These are phyloP conservation scores for Myiagra hebetior DNA, from an alignment of 2,113 vertebrate species.

Conservation along the genomic window DNA sequence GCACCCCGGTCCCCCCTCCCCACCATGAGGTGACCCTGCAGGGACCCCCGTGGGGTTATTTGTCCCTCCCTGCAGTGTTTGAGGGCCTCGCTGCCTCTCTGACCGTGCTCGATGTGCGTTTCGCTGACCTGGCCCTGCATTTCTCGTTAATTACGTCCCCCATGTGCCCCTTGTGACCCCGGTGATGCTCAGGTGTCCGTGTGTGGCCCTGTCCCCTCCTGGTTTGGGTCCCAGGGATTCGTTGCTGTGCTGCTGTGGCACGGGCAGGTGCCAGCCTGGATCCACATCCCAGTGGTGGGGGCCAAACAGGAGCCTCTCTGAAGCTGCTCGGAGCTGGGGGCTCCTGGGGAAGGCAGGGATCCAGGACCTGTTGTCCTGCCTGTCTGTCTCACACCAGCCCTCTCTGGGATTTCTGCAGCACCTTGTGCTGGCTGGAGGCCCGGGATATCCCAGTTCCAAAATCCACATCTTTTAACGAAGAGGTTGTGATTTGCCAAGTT, in stretches of 20 bases:
- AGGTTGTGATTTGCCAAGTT: not conserved
- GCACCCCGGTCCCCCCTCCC: not conserved
- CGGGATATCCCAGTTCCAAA: not conserved
- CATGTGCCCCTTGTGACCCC: not conserved
- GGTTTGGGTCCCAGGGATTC: too few species aligned
- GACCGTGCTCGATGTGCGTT: fast-evolving
- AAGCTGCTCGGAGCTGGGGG: not conserved
- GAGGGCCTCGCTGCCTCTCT: not conserved
- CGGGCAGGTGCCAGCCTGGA: not conserved
- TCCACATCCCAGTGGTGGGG: fast-evolving
- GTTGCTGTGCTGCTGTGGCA: not conserved
- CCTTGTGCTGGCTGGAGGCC: not conserved
- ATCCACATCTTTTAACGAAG: fast-evolving
- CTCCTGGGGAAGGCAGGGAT: not conserved
- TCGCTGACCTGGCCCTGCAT: fast-evolving
- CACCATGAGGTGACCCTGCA: not conserved
- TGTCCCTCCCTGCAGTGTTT: fast-evolving
- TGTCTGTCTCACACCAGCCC: not conserved
- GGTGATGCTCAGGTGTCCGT: not conserved
- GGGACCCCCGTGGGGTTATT: fast-evolving
- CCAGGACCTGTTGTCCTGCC: not conserved
- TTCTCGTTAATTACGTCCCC: fast-evolving
- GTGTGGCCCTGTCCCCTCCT: not conserved
- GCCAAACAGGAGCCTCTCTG: not conserved
- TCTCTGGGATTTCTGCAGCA: not conserved